phyloP scores from a whole-genome alignment of 2,113 vertebrate species.

The Callopanchax toddi region DNA sequence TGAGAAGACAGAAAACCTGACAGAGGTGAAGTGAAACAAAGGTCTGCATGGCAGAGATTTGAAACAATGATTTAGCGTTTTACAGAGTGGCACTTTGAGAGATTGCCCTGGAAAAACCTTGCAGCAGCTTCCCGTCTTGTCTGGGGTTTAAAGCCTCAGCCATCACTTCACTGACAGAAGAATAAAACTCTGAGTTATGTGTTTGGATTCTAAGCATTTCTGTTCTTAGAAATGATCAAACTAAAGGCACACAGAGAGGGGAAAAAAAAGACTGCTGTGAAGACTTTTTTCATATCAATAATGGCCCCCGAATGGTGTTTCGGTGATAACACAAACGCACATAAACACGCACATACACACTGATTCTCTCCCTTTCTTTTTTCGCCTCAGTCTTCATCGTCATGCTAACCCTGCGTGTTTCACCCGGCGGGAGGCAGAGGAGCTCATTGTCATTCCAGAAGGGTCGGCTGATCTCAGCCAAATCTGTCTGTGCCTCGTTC shows the following conservation, averaged over 20 bases:
- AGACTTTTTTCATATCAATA: constrained; percentile 32
- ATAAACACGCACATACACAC: constrained; percentile 15
- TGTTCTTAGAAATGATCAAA: constrained; percentile 60
- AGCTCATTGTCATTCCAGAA: constrained; percentile 78
- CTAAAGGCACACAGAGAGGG: constrained; percentile 34
- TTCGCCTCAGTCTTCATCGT: constrained; percentile 60
- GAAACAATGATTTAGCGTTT: constrained; percentile 72
- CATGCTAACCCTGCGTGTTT: constrained; percentile 67
- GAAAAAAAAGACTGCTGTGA: constrained; percentile 37
- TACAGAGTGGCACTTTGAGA: constrained; percentile 67
- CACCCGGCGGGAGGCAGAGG: constrained; percentile 64
- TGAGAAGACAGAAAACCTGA: constrained; percentile 1
- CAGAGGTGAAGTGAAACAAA: constrained; percentile 32
- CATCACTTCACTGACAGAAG: constrained; percentile 47
- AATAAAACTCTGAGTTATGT: constrained; percentile 47
- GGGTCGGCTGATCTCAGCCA: constrained; percentile 72
- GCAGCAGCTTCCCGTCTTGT: constrained; percentile 33
- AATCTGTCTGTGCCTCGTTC: constrained; percentile 68
- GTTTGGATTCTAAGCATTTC: constrained; percentile 41
- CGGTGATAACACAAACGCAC: constrained; percentile 19
- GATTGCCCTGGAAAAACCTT: constrained; percentile 69
- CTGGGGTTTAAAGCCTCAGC: constrained; percentile 46
- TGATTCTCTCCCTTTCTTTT: constrained; percentile 4
- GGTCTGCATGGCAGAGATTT: constrained; percentile 45
- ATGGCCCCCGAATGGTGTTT: constrained; percentile 47